Base-by-base conservation (phyloP, 2,797 vertebrate genomes). In the Pseudotriccus pelzelni region DNA sequence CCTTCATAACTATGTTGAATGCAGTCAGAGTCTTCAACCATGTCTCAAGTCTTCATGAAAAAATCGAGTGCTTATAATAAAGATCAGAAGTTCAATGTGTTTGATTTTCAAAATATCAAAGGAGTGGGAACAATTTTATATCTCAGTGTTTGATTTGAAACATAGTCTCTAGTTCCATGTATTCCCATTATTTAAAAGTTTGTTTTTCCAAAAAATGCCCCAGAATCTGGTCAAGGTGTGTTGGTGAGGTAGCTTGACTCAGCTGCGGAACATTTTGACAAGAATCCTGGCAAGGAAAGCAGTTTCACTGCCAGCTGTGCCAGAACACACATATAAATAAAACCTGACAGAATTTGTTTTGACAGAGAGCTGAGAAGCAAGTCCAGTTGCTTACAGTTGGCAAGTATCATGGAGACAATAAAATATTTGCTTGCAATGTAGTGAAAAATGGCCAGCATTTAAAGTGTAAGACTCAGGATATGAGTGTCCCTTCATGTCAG, bases 261-360 rank as follows among this genome's bases (percentile, higher is more conserved):
- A 82, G 32, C 34, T 78, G 64, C 22, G 39, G 58, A 36, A 30
- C 91, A 74, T 75, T 85, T 58, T 24, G 69, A 46, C 44, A 69
- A 22, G 74, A 89, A 60, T 84, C n/a, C 73, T 94, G 79, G 62
- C 70, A 66, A 25, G 27, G 4, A 0, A 72, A 76, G 43, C 28
- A 59, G 44, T 92, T 92, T 79, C 47, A 30, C 52, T 89, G 63
- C 87, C 66, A 93, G 63, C 52, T 91, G 44, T 84, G 67, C 53
- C 69, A 93, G 90, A 93, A 78, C 58, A 80, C 64, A 91, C 39
- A 87, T 88, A 70, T 68, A 93, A 91, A 84, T 77, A 59, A 64
- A 91, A 85, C 55, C 50, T 85, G 80, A 81, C 55, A 88, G 74
- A 84, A 80, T 91, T 94, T 90, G 39, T 90, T 90, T 93, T 96